phyloP scores from a whole-genome alignment of 2,113 vertebrate genomes.

The Noturus placidus region DNA sequence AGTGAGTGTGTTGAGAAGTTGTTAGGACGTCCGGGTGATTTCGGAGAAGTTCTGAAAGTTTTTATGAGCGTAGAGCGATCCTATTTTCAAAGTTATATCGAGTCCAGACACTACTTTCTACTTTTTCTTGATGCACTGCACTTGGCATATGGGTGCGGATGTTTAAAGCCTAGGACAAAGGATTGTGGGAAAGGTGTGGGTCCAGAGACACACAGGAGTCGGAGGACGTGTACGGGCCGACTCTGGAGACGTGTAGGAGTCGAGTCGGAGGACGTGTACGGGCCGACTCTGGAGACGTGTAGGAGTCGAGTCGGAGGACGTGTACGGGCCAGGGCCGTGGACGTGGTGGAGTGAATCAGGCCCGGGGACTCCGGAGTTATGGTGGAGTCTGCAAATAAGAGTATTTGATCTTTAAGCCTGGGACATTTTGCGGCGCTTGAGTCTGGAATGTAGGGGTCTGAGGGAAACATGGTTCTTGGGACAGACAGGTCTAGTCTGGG shows the following conservation, averaged over 20 bases:
- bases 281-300: not conserved
- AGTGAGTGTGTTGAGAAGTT: too few relatives aligned
- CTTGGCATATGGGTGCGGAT: not conserved
- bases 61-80: not conserved
- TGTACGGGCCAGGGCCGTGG: not conserved
- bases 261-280: not conserved
- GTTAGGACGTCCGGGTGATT: not conserved
- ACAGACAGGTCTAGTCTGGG: too few relatives aligned
- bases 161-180: too few relatives aligned
- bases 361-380: not conserved
- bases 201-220: not conserved
- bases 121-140: not conserved
- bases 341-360: too few relatives aligned
- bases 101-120: not conserved
- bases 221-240: not conserved
- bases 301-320: not conserved
- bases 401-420: too few relatives aligned
- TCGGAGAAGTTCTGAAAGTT: not conserved
- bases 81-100: too few relatives aligned
- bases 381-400: not conserved
- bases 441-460: not conserved
- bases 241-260: not conserved
- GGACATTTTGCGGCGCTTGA: not conserved
- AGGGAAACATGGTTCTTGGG: too few relatives aligned
- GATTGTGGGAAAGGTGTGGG: not conserved